phyloP scores from a whole-genome alignment of 2,113 vertebrate species.

The Macheiramphus alcinus region DNA sequence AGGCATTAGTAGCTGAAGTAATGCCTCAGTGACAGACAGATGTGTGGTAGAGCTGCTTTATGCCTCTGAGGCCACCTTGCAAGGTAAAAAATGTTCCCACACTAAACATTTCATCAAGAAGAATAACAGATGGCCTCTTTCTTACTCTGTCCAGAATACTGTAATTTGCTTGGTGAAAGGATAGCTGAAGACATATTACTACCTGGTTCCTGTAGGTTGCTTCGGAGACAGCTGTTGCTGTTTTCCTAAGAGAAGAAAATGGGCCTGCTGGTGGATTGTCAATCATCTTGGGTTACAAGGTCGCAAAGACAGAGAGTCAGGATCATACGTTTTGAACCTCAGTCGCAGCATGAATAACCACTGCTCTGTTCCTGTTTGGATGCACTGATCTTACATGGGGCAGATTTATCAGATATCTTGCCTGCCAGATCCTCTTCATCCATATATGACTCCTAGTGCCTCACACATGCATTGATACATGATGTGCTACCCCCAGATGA shows the following conservation, averaged over 20 bases:
- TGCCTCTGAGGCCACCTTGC: neutral
- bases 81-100: neutral
- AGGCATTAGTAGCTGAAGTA: neutral
- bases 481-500: neutral
- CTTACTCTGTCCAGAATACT: neutral
- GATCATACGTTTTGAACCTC: neutral
- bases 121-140: constrained; percentile 7
- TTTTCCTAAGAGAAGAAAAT: constrained; percentile 25
- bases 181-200: neutral
- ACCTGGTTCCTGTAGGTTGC: neutral
- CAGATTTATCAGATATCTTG: neutral
- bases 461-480: neutral
- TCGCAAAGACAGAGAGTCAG: neutral
- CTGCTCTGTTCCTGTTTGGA: neutral
- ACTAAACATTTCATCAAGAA: constrained; percentile 6
- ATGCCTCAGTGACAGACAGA: neutral
- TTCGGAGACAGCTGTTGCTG: neutral
- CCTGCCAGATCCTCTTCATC: neutral
- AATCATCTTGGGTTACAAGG: neutral
- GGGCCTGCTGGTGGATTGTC: neutral
- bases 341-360: neutral
- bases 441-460: neutral
- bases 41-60: neutral
- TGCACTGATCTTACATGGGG: neutral
- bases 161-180: constrained; percentile 23